Evolutionary conservation across 2,888 invertebrate species (phyloP).

Genomic region (Lysandra bellargus): DNA sequence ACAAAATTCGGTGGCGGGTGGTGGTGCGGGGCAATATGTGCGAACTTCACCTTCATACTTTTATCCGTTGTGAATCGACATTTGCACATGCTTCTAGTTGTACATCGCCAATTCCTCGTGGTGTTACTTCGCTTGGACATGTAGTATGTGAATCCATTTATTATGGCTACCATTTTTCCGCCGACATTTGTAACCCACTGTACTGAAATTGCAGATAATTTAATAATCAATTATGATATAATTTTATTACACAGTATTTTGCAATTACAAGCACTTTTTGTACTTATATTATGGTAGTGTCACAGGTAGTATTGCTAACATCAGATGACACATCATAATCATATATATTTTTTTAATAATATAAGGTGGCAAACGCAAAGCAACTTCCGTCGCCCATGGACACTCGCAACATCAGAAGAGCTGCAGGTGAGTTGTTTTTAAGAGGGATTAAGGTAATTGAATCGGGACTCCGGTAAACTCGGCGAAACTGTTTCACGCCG

Average conservation of each 20-base stretch:
- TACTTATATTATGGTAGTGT: no score
- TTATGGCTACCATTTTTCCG: slow-evolving; percentile 42
- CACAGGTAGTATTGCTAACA: neutral
- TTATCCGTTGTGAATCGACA: neutral
- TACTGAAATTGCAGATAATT: slow-evolving; percentile 39
- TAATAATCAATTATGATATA: neutral
- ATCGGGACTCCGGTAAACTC: no score
- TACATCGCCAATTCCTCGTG: slow-evolving; percentile 45
- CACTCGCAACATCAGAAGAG: no score
- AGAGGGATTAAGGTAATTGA: no score
- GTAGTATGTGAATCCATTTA: slow-evolving; percentile 51
- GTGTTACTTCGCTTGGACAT: slow-evolving; percentile 37
- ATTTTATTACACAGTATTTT: neutral
- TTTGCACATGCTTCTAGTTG: slow-evolving; percentile 31
- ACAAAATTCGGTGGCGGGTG: slow-evolving; percentile 1
- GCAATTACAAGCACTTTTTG: neutral
- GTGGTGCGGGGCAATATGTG: neutral
- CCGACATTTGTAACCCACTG: slow-evolving; percentile 40
- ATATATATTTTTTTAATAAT: no score
- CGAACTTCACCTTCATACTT: neutral
- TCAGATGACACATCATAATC: neutral
- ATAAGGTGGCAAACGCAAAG: no score
- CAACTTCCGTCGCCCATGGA: no score
- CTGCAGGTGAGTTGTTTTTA: no score
- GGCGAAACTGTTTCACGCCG: no score